Percentiles rank a stretch among this genome's conserved stretches.
Conservation (phyloP, 1,140 invertebrate species). For the Drosophila bifasciata region DNA sequence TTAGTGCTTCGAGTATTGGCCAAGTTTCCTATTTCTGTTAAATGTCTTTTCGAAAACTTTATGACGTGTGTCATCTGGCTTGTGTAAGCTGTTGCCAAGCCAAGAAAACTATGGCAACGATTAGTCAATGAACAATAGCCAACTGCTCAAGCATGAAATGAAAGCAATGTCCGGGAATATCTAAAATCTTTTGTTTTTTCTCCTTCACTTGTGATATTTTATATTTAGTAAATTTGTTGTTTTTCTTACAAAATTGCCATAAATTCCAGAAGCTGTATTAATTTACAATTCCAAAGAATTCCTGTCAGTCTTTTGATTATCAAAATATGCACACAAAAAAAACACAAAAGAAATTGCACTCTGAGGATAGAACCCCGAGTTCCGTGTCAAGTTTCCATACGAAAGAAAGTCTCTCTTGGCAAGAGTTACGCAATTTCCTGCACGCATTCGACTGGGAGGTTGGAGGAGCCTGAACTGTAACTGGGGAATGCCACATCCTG, state of each 20-base stretch:
- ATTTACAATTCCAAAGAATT: not conserved
- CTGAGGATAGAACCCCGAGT: conserved; percentile 30
- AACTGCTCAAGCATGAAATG: conserved; percentile 24
- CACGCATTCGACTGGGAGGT: conserved; percentile 53
- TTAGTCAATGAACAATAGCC: conserved; percentile 36
- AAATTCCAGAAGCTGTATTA: not conserved
- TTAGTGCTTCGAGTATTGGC: conserved; percentile 29
- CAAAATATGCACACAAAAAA: conserved; percentile 8
- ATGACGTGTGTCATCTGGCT: conserved; percentile 61
- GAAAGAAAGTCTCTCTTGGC: conserved; percentile 34
- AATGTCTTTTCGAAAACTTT: conserved; percentile 56
- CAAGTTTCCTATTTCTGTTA: conserved; percentile 29
- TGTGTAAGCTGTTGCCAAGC: conserved; percentile 40
- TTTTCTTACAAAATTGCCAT: not conserved
- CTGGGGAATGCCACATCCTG: conserved; percentile 69
- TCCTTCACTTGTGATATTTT: conserved; percentile 7
- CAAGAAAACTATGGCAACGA: conserved; percentile 27
- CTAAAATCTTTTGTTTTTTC: not conserved
- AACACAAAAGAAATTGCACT: not conserved
- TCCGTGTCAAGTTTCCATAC: conserved; percentile 32
- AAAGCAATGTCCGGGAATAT: conserved; percentile 4
- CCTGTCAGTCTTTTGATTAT: not conserved
- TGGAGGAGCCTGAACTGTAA: conserved; percentile 42
- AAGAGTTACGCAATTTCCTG: conserved; percentile 74
- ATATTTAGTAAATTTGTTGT: conserved; percentile 5